A percentile compares a stretch with the other conserved stretches of the same genome.
Conservation (phyloP, 1,140 invertebrate genomes). For the Drosophila biarmipes region DNA sequence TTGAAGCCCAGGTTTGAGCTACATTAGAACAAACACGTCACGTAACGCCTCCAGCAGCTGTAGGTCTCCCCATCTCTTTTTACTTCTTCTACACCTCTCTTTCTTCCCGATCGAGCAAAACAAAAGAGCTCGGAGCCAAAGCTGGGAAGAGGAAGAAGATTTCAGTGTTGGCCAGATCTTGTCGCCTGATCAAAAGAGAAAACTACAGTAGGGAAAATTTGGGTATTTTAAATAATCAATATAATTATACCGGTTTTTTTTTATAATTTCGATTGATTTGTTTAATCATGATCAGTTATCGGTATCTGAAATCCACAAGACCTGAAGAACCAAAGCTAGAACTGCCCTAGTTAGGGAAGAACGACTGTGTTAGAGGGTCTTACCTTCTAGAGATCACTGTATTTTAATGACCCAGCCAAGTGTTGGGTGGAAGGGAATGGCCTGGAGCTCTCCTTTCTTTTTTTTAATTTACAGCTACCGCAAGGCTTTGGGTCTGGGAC, state of each 20-base stretch:
- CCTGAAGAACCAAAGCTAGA: too few relatives aligned
- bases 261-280: too few relatives aligned
- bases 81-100: not conserved
- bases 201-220: constrained; percentile 21
- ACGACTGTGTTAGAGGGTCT: not conserved
- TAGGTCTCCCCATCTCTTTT: constrained; percentile 14
- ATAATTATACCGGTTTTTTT: too few relatives aligned
- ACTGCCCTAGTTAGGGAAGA: too few relatives aligned
- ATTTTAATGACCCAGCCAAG: constrained; percentile 12
- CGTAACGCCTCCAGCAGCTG: constrained; percentile 64
- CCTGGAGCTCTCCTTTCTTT: constrained; percentile 5
- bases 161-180: constrained; percentile 47
- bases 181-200: constrained; percentile 62
- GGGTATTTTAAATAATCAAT: not conserved
- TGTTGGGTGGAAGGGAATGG: constrained; percentile 3
- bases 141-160: constrained; percentile 8
- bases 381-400: constrained; percentile 2
- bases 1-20: constrained; percentile 41
- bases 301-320: too few relatives aligned
- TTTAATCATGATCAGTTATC: not conserved
- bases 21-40: constrained; percentile 69
- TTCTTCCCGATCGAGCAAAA: constrained; percentile 13
- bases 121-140: constrained; percentile 19
- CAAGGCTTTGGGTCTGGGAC: constrained; percentile 7
- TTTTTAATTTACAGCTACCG: constrained; percentile 24